Conservation (phyloP, 2,113 vertebrate genomes). For the Motacilla tschutschensis region DNA sequence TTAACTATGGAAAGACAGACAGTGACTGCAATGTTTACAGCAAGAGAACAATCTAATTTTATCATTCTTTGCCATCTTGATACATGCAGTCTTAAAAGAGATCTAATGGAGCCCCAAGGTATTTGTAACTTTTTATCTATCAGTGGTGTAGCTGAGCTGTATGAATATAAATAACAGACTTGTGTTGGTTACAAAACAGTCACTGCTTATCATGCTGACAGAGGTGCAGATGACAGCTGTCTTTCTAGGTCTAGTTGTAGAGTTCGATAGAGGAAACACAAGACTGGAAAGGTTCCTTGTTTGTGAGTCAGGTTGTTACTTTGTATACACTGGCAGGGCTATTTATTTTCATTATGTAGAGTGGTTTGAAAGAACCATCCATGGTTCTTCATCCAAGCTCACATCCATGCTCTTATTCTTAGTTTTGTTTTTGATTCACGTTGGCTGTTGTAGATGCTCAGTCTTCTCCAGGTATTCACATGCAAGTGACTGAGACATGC, state of each 20-base stretch:
- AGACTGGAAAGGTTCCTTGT: not conserved
- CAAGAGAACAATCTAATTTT: not conserved
- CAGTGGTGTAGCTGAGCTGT: not conserved
- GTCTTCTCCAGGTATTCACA: constrained; percentile 15
- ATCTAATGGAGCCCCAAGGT: not conserved
- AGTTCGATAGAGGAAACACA: not conserved
- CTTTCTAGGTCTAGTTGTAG: not conserved
- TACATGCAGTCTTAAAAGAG: not conserved
- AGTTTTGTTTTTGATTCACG: not conserved
- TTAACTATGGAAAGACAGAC: not conserved
- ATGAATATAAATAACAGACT: not conserved
- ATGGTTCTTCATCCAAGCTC: not conserved
- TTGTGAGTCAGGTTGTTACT: not conserved
- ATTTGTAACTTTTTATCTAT: not conserved
- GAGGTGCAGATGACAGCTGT: not conserved
- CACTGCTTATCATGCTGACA: not conserved
- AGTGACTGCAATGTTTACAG: not conserved
- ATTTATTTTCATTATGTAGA: not conserved
- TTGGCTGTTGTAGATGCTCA: not conserved
- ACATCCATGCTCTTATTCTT: not conserved
- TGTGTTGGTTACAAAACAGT: not conserved
- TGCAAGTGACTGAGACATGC: constrained; percentile 5
- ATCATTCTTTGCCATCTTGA: not conserved
- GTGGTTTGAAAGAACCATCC: not conserved
- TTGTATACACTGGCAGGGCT: not conserved